phyloP scores from a whole-genome alignment of 2,113 vertebrate species.

The Otus sunia region DNA sequence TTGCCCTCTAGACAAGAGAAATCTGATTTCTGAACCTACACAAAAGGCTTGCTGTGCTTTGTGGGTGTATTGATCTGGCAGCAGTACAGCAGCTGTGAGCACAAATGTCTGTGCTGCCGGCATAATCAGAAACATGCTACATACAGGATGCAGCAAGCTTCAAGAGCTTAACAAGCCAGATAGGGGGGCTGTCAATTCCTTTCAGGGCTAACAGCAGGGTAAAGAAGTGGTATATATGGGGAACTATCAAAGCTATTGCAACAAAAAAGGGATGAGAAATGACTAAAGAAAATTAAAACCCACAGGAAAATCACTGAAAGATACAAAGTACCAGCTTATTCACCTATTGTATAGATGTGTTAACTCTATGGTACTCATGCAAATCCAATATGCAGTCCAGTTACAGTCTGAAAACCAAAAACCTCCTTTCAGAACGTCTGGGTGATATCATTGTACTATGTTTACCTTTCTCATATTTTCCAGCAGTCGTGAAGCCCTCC shows the following conservation, averaged over 20 bases:
- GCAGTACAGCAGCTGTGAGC: conserved; percentile 37
- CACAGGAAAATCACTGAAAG: not conserved
- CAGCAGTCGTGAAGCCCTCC: not conserved
- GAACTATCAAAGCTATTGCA: not conserved
- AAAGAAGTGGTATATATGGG: not conserved
- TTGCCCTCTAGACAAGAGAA: conserved; percentile 13
- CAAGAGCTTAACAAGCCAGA: conserved; percentile 32
- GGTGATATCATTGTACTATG: not conserved
- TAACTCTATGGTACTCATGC: not conserved
- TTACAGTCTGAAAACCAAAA: not conserved
- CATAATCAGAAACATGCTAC: conserved; percentile 37
- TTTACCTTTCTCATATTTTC: conserved; percentile 57
- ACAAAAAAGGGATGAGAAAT: not conserved
- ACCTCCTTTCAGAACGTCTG: conserved; percentile 1
- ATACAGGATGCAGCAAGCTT: conserved; percentile 37
- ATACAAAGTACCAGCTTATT: not conserved
- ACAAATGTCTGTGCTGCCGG: not conserved
- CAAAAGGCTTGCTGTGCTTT: not conserved
- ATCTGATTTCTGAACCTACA: conserved; percentile 37
- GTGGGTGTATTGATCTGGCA: conserved; percentile 42
- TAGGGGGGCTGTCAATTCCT: conserved; percentile 23
- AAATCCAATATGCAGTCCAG: not conserved
- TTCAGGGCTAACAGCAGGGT: conserved; percentile 24
- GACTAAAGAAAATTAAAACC: conserved; percentile 2
- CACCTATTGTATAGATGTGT: not conserved